These are phyloP conservation scores for Pituophis catenifer DNA, from an alignment of 2,113 vertebrate species.

Conservation along the genomic window DNA sequence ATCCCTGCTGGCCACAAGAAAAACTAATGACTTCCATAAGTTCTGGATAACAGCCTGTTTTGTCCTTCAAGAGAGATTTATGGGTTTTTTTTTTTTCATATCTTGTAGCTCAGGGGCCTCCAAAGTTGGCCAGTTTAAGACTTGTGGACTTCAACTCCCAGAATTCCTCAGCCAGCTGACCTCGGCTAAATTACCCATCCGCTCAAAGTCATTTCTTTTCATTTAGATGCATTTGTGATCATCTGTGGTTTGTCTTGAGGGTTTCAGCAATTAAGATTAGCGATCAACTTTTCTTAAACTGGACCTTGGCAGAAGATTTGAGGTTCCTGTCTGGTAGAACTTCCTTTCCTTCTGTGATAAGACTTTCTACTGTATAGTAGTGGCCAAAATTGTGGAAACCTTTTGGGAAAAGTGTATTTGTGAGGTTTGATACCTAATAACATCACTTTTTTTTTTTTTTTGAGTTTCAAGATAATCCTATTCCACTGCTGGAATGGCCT, in stretches of 20 bases:
- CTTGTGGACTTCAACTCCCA: neutral
- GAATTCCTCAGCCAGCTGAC: neutral
- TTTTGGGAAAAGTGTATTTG: too few relatives aligned
- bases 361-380: neutral
- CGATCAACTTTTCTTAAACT: neutral
- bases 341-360: neutral
- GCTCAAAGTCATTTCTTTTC: neutral
- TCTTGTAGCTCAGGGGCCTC: neutral
- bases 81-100: neutral
- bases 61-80: neutral
- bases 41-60: neutral
- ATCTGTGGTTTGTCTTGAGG: neutral
- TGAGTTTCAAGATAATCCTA: too few relatives aligned
- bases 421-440: too few relatives aligned
- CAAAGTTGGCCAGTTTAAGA: neutral
- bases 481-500: too few relatives aligned
- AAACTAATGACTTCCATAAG: neutral
- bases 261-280: neutral
- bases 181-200: neutral
- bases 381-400: too few relatives aligned
- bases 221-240: neutral
- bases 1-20: neutral
- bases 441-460: too few relatives aligned
- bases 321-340: neutral
- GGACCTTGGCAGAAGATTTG: neutral